These are phyloP conservation scores for Mythimna vitellina DNA, from an alignment of 2,888 invertebrate genomes.

Conservation along the genomic window DNA sequence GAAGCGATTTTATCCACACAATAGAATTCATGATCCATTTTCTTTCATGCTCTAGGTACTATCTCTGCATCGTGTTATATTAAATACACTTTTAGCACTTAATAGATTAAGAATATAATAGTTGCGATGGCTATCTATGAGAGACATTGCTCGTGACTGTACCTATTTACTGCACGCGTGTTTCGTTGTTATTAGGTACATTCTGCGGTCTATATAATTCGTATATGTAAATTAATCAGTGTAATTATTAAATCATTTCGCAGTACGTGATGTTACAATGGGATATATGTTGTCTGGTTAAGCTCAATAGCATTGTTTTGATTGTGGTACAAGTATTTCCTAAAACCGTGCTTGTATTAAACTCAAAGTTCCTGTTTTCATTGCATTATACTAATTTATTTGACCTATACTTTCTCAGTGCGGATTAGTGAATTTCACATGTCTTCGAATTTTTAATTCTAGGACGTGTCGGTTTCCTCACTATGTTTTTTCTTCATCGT, in stretches of 20 bases:
- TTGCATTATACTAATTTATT: not conserved
- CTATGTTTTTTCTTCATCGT: no score
- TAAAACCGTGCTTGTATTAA: not conserved
- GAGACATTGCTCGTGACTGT: slow-evolving; percentile 56
- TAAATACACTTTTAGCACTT: slow-evolving; percentile 49
- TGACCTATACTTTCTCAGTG: no score
- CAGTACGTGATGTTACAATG: slow-evolving; percentile 23
- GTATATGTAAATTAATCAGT: slow-evolving; percentile 66
- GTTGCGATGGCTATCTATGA: slow-evolving; percentile 47
- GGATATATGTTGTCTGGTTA: slow-evolving; percentile 11
- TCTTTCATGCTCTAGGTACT: slow-evolving; percentile 11
- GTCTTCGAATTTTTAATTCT: no score
- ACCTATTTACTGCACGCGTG: slow-evolving; percentile 61
- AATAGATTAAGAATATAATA: slow-evolving; percentile 47
- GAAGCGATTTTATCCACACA: slow-evolving; percentile 22
- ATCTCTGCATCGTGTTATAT: slow-evolving; percentile 37
- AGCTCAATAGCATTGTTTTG: slow-evolving; percentile 9
- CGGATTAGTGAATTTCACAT: no score
- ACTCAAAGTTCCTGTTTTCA: not conserved
- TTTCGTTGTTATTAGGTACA: slow-evolving; percentile 66
- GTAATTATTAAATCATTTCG: slow-evolving; percentile 54
- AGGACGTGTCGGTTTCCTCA: no score
- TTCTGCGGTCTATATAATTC: slow-evolving; percentile 74
- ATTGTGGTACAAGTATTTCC: slow-evolving; percentile 1
- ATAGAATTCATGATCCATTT: slow-evolving; percentile 16